Base-by-base conservation (phyloP, 2,888 invertebrate species). In the Crocallis elinguaria region DNA sequence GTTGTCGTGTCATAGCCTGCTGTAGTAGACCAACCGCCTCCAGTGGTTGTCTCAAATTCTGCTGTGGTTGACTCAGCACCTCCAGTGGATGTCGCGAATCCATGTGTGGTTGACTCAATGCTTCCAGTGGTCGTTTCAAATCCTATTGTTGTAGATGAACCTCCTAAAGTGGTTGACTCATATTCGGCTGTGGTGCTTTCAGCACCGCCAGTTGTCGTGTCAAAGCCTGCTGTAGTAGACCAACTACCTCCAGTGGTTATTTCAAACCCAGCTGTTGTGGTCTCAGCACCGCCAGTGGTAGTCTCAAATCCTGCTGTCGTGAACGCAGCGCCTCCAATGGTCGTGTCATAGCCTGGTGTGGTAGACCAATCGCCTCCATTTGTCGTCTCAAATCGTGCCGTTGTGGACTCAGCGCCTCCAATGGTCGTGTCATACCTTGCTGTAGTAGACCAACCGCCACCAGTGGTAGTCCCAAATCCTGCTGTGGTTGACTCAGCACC, bases 1-100 rank as follows among this genome's bases (percentile, higher is more conserved):
- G 39, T 39, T 2, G 29, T 29, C 0, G 39, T 29, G 4, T 16
- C 23, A 4, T 6, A 3, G 1, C 23, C 37, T 16, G 19, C 3
- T 6, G 46, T 46, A 0, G 37, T 39, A 5, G 39, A 9, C 0
- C 5, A 29, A 11, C 17, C 21, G 7, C 19, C 38, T 9, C 45
- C 17, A 1, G 60, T 52, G 3, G 63, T 59, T 6, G 53, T 44
- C 6, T 46, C 45, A 32, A 16, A 1, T 0, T 27, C 23, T 21
- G 14, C 9, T 12, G 48, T 44, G 2, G 43, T 48, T 0, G 33
- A 33, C 12, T 32, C 32, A 1, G 5, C 2, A 21, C 23, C 30
- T 11, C 1, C 5, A 7, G 46, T 46, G 1, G 45, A 37, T 8
- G 37, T 30, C 0, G 19, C 13, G 11, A 32, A n/a, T 1, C 14